Evolutionary conservation across 2,797 vertebrate species (phyloP), one percentile per base, ranked within the genome.

Genomic region (Graptemys geographica): DNA sequence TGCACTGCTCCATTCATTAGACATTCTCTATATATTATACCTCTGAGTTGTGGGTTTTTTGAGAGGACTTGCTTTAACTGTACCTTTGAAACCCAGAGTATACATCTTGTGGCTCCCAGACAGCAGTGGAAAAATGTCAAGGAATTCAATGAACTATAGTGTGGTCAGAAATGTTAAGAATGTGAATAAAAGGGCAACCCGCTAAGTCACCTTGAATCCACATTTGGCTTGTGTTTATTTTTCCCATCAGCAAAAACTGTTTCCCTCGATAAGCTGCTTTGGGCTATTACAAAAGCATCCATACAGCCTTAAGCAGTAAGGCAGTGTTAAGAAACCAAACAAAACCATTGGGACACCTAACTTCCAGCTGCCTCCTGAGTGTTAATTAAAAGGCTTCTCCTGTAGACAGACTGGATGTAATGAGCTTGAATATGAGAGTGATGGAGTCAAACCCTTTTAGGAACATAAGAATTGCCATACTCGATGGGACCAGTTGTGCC

Each of bases 201-300:
- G 89, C 78, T 94, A 93, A 95, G 85, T 81, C 65, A 83, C 92
- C 84, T 92, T 88, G 91, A 97, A 96, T 86, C 80, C 78, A 96
- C 94, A 94, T 92, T 96, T 95, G 81, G 82, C 96, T 96, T 95
- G 86, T 94, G 98, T 95, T 97, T 90, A 83, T 92, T 97, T 95
- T 94, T 93, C 92, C 86, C 94, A 96, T 81, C 56, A 94, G 93
- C 88, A 96, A 89, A 88, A 92, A 79, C 65, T 79, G 80, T 96
- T 97, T 97, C 92, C 96, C 79, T 90, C 83, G 89, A 94, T 96
- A 96, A 92, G 88, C 95, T 97, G 90, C 88, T 96, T 97, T 95
- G 84, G 87, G 90, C 90, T 92, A 69, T 93, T 88, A 79, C 87
- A 89, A 65, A 92, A 82, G 83, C 84, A 81, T 88, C 87, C 89